phyloP scores from a whole-genome alignment of 2,113 vertebrate genomes.

The Alethe castanea region DNA sequence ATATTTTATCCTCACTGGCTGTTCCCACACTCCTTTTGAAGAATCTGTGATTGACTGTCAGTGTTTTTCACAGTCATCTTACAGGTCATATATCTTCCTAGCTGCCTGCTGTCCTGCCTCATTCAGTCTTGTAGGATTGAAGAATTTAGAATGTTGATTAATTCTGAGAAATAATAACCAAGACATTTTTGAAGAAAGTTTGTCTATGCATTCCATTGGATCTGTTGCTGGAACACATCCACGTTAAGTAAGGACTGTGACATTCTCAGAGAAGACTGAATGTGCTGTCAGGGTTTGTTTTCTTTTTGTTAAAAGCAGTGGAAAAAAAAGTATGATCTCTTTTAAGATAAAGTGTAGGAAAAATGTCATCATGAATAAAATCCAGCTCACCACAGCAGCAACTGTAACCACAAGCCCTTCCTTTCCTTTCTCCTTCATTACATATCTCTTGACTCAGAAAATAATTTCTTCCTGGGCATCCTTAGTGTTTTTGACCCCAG shows the following conservation, averaged over 20 bases:
- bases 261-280: not conserved
- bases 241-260: not conserved
- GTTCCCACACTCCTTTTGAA: not conserved
- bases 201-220: not conserved
- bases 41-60: not conserved
- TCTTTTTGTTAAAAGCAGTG: not conserved
- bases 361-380: not conserved
- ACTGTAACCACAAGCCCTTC: not conserved
- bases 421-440: not conserved
- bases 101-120: not conserved
- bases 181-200: not conserved
- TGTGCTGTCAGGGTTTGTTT: not conserved
- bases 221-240: not conserved
- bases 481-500: not conserved
- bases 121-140: accelerated
- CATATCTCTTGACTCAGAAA: not conserved
- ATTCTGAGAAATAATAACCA: not conserved
- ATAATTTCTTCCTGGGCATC: not conserved
- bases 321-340: not conserved
- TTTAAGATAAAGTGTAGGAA: conserved; percentile 22
- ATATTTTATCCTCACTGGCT: not conserved
- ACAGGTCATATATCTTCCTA: not conserved
- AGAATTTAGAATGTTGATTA: not conserved
- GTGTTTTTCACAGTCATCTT: not conserved
- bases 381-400: not conserved